Conservation (phyloP, 2,797 vertebrate genomes). For the Trematomus bernacchii region DNA sequence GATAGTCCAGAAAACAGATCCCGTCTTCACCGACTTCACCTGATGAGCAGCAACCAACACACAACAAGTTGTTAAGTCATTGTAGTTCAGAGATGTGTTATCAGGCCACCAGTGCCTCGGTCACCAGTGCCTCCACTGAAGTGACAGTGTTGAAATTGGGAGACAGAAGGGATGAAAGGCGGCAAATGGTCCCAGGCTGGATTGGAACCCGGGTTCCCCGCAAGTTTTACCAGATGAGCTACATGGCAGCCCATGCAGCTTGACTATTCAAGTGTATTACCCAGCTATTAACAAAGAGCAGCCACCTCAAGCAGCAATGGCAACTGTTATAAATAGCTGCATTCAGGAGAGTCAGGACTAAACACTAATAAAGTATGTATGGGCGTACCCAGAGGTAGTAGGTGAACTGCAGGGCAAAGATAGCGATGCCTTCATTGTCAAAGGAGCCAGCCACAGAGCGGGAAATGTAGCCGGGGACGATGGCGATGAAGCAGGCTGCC, state of each 20-base stretch:
- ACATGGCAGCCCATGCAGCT: too few relatives aligned
- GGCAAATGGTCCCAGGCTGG: too few relatives aligned
- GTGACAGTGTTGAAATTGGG: too few relatives aligned
- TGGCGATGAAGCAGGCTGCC: conserved; percentile 98
- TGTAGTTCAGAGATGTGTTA: too few relatives aligned
- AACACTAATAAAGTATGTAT: neutral
- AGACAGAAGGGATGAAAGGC: too few relatives aligned
- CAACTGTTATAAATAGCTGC: neutral
- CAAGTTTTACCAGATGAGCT: too few relatives aligned
- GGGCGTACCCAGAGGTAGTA: conserved; percentile 95
- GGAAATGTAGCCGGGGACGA: conserved; percentile 98
- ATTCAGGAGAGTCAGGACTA: neutral
- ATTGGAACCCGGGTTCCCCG: too few relatives aligned
- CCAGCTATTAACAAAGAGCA: neutral
- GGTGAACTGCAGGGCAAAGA: conserved; percentile 98
- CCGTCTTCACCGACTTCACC: conserved; percentile 99
- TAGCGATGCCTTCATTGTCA: conserved; percentile 98
- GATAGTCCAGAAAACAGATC: conserved; percentile 97
- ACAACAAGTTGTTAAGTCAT: neutral
- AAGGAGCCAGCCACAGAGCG: conserved; percentile 97
- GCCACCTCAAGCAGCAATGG: neutral
- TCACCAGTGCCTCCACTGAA: too few relatives aligned
- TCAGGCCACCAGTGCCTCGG: too few relatives aligned
- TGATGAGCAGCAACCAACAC: conserved; percentile 60
- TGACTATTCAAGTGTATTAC: neutral